phyloP scores from a whole-genome alignment of 2,888 invertebrate species.

The Labia minor region DNA sequence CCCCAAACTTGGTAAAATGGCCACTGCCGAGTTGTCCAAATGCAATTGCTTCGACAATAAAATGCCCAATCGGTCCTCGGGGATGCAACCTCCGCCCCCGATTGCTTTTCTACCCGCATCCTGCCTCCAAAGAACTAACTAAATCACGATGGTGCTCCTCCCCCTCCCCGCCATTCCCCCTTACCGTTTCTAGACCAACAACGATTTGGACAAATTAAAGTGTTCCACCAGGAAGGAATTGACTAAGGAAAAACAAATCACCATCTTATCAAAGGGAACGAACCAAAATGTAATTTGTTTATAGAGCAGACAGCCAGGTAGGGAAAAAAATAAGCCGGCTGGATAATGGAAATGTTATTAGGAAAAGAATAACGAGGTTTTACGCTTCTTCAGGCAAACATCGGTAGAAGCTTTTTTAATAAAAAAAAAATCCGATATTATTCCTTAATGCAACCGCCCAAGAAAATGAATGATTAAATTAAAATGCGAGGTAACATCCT shows the following conservation, averaged over 20 bases:
- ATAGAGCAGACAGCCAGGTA: too few relatives aligned
- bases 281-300: too few relatives aligned
- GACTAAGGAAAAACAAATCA: background rate
- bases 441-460: too few relatives aligned
- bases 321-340: too few relatives aligned
- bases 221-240: background rate
- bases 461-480: too few relatives aligned
- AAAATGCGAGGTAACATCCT: too few relatives aligned
- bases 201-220: conserved; percentile 13
- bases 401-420: too few relatives aligned
- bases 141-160: background rate
- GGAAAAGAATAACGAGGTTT: too few relatives aligned
- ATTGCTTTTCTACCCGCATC: background rate
- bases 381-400: too few relatives aligned
- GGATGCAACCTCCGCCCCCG: background rate
- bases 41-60: conserved; percentile 8
- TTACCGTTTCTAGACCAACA: background rate
- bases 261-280: background rate
- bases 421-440: too few relatives aligned
- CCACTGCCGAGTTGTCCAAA: background rate
- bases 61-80: background rate
- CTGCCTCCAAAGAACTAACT: background rate
- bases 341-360: too few relatives aligned
- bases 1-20: too few relatives aligned
- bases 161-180: background rate